phyloP scores from a whole-genome alignment of 2,113 vertebrate genomes.

The Osmerus eperlanus region DNA sequence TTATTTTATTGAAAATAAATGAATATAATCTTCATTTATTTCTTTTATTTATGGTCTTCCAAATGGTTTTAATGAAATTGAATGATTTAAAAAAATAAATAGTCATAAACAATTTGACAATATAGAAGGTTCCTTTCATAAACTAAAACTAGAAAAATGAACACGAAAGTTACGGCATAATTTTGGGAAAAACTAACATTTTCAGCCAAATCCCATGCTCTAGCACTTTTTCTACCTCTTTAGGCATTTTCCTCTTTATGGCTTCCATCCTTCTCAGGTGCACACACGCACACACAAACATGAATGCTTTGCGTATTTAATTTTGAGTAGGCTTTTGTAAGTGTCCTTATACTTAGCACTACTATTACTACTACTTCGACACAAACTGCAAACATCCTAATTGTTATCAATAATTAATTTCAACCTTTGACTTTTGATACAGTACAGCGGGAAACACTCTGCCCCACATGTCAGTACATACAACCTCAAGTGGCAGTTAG shows the following conservation, averaged over 20 bases:
- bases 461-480: slow-evolving; percentile 39
- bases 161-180: too few species aligned
- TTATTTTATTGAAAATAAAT: slow-evolving; percentile 50
- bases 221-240: neutral
- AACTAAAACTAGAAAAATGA: too few species aligned
- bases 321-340: neutral
- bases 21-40: neutral
- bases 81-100: too few species aligned
- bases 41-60: too few species aligned
- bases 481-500: too few species aligned
- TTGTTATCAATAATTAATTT: neutral
- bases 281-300: slow-evolving; percentile 25
- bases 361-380: neutral
- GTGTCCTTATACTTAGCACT: neutral
- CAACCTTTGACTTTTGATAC: slow-evolving; percentile 21
- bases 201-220: too few species aligned
- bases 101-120: too few species aligned
- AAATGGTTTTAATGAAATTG: too few species aligned
- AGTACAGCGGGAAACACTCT: slow-evolving; percentile 30
- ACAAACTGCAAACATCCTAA: neutral
- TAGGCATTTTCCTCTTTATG: slow-evolving; percentile 9
- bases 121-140: too few species aligned
- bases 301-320: neutral
- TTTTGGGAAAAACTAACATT: neutral
- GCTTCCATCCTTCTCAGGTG: neutral